A percentile compares a stretch with the other conserved stretches of the same genome.
These are phyloP conservation scores for Hipposideros larvatus DNA, from an alignment of 2,797 vertebrate species.

Conservation along the genomic window DNA sequence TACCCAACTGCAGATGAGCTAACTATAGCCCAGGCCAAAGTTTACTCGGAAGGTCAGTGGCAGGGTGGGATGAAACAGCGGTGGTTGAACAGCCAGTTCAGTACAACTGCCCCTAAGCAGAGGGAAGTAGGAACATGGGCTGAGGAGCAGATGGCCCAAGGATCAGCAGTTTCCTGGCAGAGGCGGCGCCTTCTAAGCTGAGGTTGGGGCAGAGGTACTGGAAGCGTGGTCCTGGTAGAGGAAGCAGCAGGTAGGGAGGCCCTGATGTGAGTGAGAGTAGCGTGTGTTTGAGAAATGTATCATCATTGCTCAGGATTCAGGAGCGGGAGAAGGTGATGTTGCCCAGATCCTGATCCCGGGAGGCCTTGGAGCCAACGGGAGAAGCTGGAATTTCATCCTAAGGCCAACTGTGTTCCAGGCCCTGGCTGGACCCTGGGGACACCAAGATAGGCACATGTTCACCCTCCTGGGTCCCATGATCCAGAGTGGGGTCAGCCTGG, in stretches of 20 bases:
- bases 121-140: not conserved
- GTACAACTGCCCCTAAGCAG: not conserved
- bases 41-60: not conserved
- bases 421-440: not conserved
- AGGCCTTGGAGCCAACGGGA: not conserved
- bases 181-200: not conserved
- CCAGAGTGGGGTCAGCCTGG: not conserved
- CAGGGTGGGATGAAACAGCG: not conserved
- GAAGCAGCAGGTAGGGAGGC: not conserved
- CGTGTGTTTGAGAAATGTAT: not conserved
- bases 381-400: not conserved
- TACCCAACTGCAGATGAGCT: not conserved
- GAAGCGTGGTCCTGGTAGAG: not conserved
- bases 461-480: not conserved
- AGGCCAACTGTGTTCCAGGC: not conserved
- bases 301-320: not conserved
- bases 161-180: conserved; percentile 34
- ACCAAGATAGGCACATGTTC: not conserved
- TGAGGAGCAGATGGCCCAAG: not conserved
- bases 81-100: not conserved
- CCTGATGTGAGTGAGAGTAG: not conserved
- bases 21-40: not conserved
- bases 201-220: not conserved
- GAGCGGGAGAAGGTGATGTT: not conserved
- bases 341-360: not conserved